Conservation (phyloP, 2,113 vertebrate genomes). For the Excalfactoria chinensis region DNA sequence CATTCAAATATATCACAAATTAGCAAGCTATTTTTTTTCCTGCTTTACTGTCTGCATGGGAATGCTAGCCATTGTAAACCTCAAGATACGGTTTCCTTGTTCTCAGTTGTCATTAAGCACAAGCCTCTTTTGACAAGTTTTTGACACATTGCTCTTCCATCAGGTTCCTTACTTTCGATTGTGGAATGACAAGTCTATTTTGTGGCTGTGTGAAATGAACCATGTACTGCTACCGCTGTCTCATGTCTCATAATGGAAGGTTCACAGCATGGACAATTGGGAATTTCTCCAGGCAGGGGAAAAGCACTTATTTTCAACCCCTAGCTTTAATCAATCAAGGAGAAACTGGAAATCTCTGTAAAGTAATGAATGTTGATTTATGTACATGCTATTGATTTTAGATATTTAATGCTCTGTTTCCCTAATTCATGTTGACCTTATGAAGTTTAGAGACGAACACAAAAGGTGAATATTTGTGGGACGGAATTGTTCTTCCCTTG, state of each 20-base stretch:
- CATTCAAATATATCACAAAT: conserved; percentile 48
- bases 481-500: background rate
- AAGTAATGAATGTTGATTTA: conserved; percentile 73
- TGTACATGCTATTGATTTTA: conserved; percentile 67
- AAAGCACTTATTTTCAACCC: conserved; percentile 76
- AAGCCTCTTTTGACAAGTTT: conserved; percentile 64
- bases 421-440: conserved; percentile 67
- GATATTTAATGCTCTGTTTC: conserved; percentile 70
- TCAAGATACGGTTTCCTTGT: conserved; percentile 26
- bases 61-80: conserved; percentile 11
- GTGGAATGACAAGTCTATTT: conserved; percentile 76
- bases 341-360: conserved; percentile 67
- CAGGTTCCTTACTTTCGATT: conserved; percentile 71
- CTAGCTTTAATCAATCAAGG: conserved; percentile 76
- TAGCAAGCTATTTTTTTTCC: conserved; percentile 38
- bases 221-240: conserved; percentile 60
- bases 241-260: conserved; percentile 76
- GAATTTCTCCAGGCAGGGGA: conserved; percentile 72
- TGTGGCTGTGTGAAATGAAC: conserved; percentile 73
- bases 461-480: conserved; percentile 57
- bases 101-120: conserved; percentile 51
- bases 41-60: background rate
- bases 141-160: conserved; percentile 72
- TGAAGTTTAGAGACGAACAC: conserved; percentile 44
- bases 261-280: conserved; percentile 73